These are phyloP conservation scores for Portunus trituberculatus DNA, from an alignment of 1,140 invertebrate genomes.

Conservation along the genomic window DNA sequence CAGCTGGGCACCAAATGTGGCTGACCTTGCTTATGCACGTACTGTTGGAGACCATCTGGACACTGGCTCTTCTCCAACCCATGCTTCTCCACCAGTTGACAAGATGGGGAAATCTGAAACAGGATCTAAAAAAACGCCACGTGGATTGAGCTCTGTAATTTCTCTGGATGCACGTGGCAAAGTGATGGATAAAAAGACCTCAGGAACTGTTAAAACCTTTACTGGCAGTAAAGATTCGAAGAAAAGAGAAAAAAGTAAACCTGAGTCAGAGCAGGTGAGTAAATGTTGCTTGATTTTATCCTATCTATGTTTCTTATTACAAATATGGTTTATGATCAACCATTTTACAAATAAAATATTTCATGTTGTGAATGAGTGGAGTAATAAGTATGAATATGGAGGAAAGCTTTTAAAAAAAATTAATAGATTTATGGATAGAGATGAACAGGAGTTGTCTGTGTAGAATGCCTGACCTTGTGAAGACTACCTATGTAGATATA, in stretches of 20 bases:
- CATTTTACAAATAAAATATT: not conserved
- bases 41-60: conserved; percentile 80
- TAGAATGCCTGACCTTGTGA: too few species aligned
- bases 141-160: not conserved
- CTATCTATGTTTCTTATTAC: too few species aligned
- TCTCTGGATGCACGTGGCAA: conserved; percentile 26
- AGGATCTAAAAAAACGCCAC: conserved; percentile 35
- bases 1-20: conserved; percentile 88
- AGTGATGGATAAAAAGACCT: conserved; percentile 22
- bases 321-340: not conserved
- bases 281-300: not conserved
- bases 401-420: too few species aligned
- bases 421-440: not conserved
- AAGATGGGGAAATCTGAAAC: conserved; percentile 33
- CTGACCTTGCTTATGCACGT: conserved; percentile 90
- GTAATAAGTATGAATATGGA: too few species aligned
- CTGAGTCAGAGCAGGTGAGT: conserved; percentile 37
- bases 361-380: not conserved
- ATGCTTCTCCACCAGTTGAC: conserved; percentile 51
- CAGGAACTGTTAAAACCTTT: not conserved
- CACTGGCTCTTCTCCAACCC: conserved; percentile 38
- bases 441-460: not conserved
- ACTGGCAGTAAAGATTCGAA: conserved; percentile 36
- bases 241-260: conserved; percentile 57
- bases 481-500: too few species aligned